A percentile compares a stretch with the other conserved stretches of the same genome.
These are phyloP conservation scores for Tragelaphus strepsiceros DNA, from an alignment of 2,113 vertebrate genomes.

Conservation along the genomic window DNA sequence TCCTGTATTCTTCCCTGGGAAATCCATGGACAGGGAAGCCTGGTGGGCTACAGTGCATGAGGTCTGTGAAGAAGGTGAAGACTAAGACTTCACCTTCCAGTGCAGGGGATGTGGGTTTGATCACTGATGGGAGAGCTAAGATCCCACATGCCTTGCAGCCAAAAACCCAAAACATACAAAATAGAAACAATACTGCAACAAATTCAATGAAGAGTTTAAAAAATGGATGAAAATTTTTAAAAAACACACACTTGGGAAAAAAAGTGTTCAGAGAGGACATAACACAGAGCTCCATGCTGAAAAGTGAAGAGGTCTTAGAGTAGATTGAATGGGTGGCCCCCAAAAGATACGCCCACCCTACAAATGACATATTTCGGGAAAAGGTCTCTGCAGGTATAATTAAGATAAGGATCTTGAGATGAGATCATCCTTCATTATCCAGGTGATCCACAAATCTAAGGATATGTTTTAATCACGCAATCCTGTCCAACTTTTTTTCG, in stretches of 20 bases:
- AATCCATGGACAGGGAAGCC: not conserved
- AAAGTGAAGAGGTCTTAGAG: not conserved
- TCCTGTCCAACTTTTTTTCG: not conserved
- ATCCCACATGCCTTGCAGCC: too few relatives aligned
- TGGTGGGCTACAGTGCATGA: not conserved
- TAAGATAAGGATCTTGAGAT: not conserved
- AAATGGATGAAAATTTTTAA: not conserved
- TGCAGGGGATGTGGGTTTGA: not conserved
- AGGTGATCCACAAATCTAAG: not conserved
- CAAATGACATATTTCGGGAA: not conserved
- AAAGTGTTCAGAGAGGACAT: not conserved
- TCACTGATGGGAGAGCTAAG: not conserved
- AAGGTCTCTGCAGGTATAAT: not conserved
- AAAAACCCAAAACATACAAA: too few relatives aligned
- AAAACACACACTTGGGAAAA: not conserved
- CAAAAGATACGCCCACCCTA: not conserved
- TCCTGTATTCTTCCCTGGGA: not conserved
- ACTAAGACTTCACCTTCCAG: not conserved
- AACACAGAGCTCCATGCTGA: not conserved
- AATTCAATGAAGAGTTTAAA: not conserved
- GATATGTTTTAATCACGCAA: not conserved
- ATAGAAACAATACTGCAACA: not conserved
- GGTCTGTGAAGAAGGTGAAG: not conserved
- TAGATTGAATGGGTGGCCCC: not conserved
- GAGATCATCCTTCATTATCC: not conserved